These are phyloP conservation scores for Epiblema foenella DNA, from an alignment of 2,888 invertebrate genomes.

Conservation along the genomic window DNA sequence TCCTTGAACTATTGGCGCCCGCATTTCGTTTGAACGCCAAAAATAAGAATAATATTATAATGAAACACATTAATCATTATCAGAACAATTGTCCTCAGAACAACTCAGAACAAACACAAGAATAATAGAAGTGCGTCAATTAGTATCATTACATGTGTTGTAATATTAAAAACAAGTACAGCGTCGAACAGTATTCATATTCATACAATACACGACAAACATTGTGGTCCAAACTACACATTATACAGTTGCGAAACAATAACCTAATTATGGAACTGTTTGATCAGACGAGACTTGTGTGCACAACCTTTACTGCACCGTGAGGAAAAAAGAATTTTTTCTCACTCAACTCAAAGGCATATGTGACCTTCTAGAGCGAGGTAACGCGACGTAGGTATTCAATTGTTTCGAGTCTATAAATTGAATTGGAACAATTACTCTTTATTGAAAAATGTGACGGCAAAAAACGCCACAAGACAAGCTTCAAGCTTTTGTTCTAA, in stretches of 20 bases:
- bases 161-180: conserved; percentile 56
- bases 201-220: conserved; percentile 59
- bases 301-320: neutral
- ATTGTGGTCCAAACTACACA: neutral
- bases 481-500: conserved; percentile 10
- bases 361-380: conserved; percentile 9
- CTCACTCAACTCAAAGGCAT: neutral
- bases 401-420: conserved; percentile 35
- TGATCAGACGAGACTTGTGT: conserved; percentile 36
- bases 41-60: neutral
- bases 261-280: conserved; percentile 63
- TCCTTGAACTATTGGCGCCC: no score
- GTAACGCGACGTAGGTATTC: neutral
- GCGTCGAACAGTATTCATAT: conserved; percentile 50
- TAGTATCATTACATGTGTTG: conserved; percentile 61
- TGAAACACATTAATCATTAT: conserved; percentile 8
- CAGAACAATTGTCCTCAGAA: conserved; percentile 18
- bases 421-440: conserved; percentile 38
- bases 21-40: no score
- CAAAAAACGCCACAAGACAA: neutral
- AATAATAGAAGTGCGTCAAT: conserved; percentile 59
- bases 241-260: conserved; percentile 60
- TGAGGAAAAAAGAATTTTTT: neutral
- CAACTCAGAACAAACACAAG: conserved; percentile 40
- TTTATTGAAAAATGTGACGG: conserved; percentile 28